Evolutionary conservation across 2,797 vertebrate genomes (phyloP).

Genomic region (Poeciliopsis presidionis): DNA sequence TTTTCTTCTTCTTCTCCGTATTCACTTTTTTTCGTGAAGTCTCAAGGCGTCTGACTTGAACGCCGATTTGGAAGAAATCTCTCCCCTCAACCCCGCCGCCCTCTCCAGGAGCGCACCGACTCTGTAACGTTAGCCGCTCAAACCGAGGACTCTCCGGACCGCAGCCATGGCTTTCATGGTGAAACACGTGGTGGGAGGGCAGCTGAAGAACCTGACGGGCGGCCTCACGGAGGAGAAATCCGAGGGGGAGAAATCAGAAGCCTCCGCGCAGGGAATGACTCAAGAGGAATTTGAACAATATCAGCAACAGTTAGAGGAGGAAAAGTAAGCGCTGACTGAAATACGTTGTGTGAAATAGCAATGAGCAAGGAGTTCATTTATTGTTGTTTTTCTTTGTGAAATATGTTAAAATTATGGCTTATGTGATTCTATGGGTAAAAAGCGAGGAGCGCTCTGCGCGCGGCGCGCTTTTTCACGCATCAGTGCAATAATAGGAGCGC

Average conservation of each 20-base stretch:
- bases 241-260: slow-evolving; percentile 89
- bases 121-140: slow-evolving; percentile 38
- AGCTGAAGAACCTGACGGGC: slow-evolving; percentile 96
- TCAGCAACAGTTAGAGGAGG: slow-evolving; percentile 95
- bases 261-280: slow-evolving; percentile 93
- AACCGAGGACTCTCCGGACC: slow-evolving; percentile 30
- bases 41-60: slow-evolving; percentile 24
- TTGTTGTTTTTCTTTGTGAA: not conserved
- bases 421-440: slow-evolving; percentile 31
- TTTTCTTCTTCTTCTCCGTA: too few species aligned
- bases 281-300: slow-evolving; percentile 97
- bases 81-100: slow-evolving; percentile 24
- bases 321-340: slow-evolving; percentile 86
- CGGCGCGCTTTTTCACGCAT: slow-evolving; percentile 74
- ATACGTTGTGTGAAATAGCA: slow-evolving; percentile 32
- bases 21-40: not conserved
- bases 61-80: slow-evolving; percentile 29
- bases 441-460: slow-evolving; percentile 45
- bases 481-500: slow-evolving; percentile 61
- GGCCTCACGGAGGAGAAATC: slow-evolving; percentile 92
- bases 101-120: slow-evolving; percentile 38
- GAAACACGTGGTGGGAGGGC: slow-evolving; percentile 95
- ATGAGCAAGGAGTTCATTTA: slow-evolving; percentile 1
- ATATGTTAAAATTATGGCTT: not conserved
- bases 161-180: slow-evolving; percentile 95